These are phyloP conservation scores for Byasa hedistus DNA, from an alignment of 2,888 invertebrate species.

Conservation along the genomic window DNA sequence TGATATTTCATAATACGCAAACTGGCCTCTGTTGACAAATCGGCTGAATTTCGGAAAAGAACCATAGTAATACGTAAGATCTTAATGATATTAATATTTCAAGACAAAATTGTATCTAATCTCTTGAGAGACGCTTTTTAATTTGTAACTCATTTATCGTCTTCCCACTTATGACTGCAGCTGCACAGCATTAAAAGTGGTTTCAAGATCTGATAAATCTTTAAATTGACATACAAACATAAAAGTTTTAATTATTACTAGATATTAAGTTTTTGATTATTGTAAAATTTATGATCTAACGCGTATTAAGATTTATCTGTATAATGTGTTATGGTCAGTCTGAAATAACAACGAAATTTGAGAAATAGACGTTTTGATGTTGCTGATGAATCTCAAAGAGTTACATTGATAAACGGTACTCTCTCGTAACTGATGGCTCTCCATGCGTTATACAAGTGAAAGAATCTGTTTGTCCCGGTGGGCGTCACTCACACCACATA, in stretches of 20 bases:
- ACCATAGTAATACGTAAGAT: background rate
- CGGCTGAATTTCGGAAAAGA: slow-evolving; percentile 39
- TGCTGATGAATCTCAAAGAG: background rate
- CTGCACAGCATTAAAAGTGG: too few species aligned
- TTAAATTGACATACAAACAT: too few species aligned
- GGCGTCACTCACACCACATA: slow-evolving; percentile 12
- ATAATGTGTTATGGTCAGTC: too few species aligned
- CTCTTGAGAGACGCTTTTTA: too few species aligned
- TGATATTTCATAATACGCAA: slow-evolving; percentile 70
- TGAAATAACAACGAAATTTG: too few species aligned
- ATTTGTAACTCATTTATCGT: too few species aligned
- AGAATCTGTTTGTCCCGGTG: slow-evolving; percentile 16
- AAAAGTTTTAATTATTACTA: too few species aligned
- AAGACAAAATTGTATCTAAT: background rate
- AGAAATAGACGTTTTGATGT: background rate
- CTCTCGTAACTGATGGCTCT: background rate
- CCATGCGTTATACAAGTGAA: slow-evolving; percentile 4
- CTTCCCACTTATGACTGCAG: too few species aligned
- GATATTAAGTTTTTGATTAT: too few species aligned
- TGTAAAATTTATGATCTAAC: too few species aligned
- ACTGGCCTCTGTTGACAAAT: slow-evolving; percentile 68
- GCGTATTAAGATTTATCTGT: too few species aligned
- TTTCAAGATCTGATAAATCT: too few species aligned
- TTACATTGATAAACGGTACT: background rate
- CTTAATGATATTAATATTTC: background rate